Evolutionary conservation across 2,113 vertebrate species (phyloP), one percentile per base, ranked within the genome.

Genomic region (Boulengeromyrus knoepffleri): DNA sequence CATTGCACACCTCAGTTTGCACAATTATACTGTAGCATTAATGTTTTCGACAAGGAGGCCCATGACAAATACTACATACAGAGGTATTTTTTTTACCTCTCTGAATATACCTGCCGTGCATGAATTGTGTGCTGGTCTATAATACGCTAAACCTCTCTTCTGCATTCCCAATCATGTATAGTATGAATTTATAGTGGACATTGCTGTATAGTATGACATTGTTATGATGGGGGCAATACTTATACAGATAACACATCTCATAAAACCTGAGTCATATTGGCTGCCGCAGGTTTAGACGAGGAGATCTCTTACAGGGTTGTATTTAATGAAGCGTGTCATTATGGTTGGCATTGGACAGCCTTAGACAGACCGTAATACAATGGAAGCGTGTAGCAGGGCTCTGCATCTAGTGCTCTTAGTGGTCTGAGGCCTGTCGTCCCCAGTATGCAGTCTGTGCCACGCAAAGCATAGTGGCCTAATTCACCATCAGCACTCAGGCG

Each of bases 401-500:
- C 74, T 3, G 31, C 31, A 39, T 77, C 13, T 77, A 15, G 70
- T 39, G 12, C 31, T 42, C 74, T 39, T 80, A 80, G 17, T 80
- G 74, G 31, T 80, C 31, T 77, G 36, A 36, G 70, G 31, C 36
- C 31, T 80, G 36, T 42, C 4, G 4, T 80, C 74, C 74, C 74
- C 12, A 8, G 74, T 42, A 36, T 39, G 36, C 74, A 42, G 36
- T 8, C 74, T 80, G 77, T 89, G 53, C 21, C 45, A 91, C 56
- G 89, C 19, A 13, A 53, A 45, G 83, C 90, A 70, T 80, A 90
- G 91, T 94, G 93, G 93, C 92, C 91, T 92, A 90, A 50, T 92
- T 95, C 89, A 89, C 83, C 92, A 85, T 91, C 88, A 89, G 91
- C 89, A 50, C 85, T 92, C 89, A 92, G 90, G 87, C 89, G 88